Conservation (phyloP, 92 coral and sea anemone species). For the Meandrina meandrites region DNA sequence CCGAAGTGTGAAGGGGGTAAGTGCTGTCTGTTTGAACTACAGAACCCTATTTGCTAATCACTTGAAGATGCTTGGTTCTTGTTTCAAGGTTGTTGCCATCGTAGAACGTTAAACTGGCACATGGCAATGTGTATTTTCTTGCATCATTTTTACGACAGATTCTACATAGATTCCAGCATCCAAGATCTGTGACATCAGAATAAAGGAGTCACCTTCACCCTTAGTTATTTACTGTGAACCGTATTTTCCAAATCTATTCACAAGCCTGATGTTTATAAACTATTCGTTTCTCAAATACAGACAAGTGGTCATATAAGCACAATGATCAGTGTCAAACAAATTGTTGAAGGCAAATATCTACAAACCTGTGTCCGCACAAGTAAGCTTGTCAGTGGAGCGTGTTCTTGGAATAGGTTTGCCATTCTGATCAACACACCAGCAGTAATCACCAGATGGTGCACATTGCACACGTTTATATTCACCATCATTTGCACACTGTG, state of each 20-base stretch:
- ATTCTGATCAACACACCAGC: slow-evolving; percentile 93
- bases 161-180: no score
- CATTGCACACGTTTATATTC: slow-evolving; percentile 79
- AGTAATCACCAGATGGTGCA: slow-evolving; percentile 67
- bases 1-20: no score
- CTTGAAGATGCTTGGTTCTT: no score
- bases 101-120: no score
- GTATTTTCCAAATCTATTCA: not conserved
- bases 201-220: no score
- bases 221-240: not conserved
- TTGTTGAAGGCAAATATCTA: not conserved
- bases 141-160: no score
- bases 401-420: slow-evolving; percentile 87
- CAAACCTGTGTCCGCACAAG: slow-evolving; percentile 75
- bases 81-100: no score
- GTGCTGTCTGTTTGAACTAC: no score
- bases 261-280: not conserved
- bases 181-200: not conserved
- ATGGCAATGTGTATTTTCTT: no score
- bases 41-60: no score
- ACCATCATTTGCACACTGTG: slow-evolving; percentile 73
- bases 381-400: slow-evolving; percentile 54
- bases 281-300: not conserved
- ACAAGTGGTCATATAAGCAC: not conserved
- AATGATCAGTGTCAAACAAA: not conserved